phyloP scores from a whole-genome alignment of 2,888 invertebrate genomes.

The Cantharis flavilabris region DNA sequence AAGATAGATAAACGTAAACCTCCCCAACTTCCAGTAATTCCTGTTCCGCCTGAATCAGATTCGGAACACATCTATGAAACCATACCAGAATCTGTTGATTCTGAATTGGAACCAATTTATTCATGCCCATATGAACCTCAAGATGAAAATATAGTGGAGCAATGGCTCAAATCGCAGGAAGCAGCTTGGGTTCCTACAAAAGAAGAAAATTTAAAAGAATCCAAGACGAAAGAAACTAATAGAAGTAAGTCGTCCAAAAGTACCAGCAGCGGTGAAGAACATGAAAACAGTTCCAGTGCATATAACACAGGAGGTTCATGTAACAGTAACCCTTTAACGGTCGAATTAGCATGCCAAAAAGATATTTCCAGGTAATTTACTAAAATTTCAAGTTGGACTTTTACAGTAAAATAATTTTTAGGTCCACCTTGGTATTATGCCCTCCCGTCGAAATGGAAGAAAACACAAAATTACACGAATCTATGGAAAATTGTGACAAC shows the following conservation, averaged over 20 bases:
- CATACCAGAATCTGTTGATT: slow-evolving; percentile 63
- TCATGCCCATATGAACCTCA: slow-evolving; percentile 64
- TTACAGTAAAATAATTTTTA: slow-evolving; percentile 17
- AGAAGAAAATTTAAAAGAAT: slow-evolving; percentile 30
- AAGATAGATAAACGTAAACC: slow-evolving; percentile 51
- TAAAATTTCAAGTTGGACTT: not conserved
- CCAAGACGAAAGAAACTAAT: slow-evolving; percentile 39
- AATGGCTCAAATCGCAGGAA: slow-evolving; percentile 47
- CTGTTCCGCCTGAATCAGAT: slow-evolving; percentile 56
- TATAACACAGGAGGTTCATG: slow-evolving; percentile 80
- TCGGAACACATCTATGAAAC: slow-evolving; percentile 70
- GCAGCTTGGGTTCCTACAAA: slow-evolving; percentile 29
- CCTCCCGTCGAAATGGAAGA: slow-evolving; percentile 43
- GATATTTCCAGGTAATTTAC: slow-evolving; percentile 41
- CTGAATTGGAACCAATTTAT: slow-evolving; percentile 64
- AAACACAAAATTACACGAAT: slow-evolving; percentile 36
- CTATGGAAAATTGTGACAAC: slow-evolving; percentile 41
- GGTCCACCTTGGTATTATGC: slow-evolving; percentile 49
- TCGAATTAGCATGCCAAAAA: slow-evolving; percentile 58
- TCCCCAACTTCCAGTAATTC: slow-evolving; percentile 47
- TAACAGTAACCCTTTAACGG: slow-evolving; percentile 65
- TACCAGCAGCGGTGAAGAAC: slow-evolving; percentile 60
- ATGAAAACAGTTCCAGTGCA: slow-evolving; percentile 70
- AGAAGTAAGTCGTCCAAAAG: slow-evolving; percentile 47
- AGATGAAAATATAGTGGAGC: slow-evolving; percentile 46